Conservation (phyloP, 1,140 invertebrate genomes). For the Heliothis subflexa region DNA sequence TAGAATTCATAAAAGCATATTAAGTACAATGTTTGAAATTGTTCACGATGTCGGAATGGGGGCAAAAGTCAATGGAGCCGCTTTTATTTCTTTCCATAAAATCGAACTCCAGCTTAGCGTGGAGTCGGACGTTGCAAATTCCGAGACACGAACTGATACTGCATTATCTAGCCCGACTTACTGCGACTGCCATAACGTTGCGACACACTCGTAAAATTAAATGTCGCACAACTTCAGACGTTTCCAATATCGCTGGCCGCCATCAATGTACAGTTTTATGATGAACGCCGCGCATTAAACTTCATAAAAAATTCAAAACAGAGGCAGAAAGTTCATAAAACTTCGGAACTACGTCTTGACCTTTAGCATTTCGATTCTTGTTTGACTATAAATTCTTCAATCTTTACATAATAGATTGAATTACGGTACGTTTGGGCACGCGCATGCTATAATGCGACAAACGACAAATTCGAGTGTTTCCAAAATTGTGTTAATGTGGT, state of each 20-base stretch:
- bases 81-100: slow-evolving; percentile 25
- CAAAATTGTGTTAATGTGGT: slow-evolving; percentile 37
- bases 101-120: background rate
- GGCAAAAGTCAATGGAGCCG: background rate
- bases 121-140: background rate
- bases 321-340: slow-evolving; percentile 29
- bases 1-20: slow-evolving; percentile 10
- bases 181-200: slow-evolving; percentile 7
- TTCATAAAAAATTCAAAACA: slow-evolving; percentile 41
- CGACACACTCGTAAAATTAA: slow-evolving; percentile 34
- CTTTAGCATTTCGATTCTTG: slow-evolving; percentile 20
- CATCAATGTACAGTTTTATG: slow-evolving; percentile 24
- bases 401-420: slow-evolving; percentile 28
- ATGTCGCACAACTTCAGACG: slow-evolving; percentile 12
- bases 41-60: slow-evolving; percentile 3
- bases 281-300: slow-evolving; percentile 3
- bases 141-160: slow-evolving; percentile 6
- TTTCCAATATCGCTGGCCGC: slow-evolving; percentile 8
- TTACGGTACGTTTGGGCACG: slow-evolving; percentile 16
- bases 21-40: slow-evolving; percentile 9
- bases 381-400: slow-evolving; percentile 18
- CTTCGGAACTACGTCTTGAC: slow-evolving; percentile 22
- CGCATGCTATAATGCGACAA: background rate
- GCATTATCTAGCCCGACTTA: slow-evolving; percentile 23
- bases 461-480: background rate